Conservation (phyloP, 2,113 vertebrate genomes). For the Rhynchopsitta pachyrhyncha region DNA sequence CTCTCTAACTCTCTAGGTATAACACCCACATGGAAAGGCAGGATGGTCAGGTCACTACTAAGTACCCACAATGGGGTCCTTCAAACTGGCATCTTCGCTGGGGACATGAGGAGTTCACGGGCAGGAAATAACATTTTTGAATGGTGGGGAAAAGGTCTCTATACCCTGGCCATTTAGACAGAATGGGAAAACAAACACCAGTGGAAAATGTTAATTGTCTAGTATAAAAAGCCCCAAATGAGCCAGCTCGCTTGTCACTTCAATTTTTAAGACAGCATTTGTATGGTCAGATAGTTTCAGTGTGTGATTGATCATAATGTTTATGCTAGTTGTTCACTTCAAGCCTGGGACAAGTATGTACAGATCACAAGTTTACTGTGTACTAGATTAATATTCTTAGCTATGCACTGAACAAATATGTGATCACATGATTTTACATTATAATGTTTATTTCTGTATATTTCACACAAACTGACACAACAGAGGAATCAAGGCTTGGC, state of each 20-base stretch:
- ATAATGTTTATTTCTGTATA: neutral
- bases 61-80: accelerated
- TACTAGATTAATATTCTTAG: neutral
- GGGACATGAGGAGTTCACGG: accelerated
- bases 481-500: neutral
- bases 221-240: neutral
- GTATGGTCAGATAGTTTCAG: neutral
- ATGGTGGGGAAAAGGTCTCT: neutral
- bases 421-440: neutral
- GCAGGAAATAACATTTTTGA: neutral
- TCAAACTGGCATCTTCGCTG: accelerated
- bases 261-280: neutral
- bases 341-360: neutral
- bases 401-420: neutral
- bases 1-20: neutral
- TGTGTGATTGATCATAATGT: neutral
- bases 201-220: neutral
- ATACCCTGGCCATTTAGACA: neutral
- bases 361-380: neutral
- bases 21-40: neutral
- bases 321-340: neutral
- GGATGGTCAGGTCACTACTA: neutral
- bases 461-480: neutral
- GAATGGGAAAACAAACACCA: neutral
- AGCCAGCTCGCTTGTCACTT: neutral